phyloP scores from a whole-genome alignment of 2,888 invertebrate species.

The Copidosoma aretas region DNA sequence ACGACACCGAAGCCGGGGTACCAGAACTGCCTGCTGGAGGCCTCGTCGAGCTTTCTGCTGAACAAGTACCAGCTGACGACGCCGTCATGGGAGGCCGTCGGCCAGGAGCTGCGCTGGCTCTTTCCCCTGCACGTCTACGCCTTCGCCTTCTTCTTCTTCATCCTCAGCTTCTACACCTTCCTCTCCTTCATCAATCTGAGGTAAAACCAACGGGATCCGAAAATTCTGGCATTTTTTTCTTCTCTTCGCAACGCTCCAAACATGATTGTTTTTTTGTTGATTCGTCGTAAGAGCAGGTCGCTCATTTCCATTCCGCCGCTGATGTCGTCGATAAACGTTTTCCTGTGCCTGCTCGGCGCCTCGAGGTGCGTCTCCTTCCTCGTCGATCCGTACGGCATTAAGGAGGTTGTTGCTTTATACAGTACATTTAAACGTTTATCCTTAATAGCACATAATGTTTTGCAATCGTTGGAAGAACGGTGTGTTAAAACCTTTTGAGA shows the following conservation, averaged over 20 bases:
- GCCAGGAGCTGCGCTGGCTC: constrained; percentile 64
- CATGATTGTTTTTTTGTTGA: not conserved
- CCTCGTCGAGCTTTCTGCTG: constrained; percentile 44
- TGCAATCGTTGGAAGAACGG: no score
- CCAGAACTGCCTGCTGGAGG: constrained; percentile 51
- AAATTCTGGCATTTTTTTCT: constrained; percentile 1
- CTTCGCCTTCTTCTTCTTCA: constrained; percentile 66
- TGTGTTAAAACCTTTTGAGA: no score
- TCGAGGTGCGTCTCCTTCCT: constrained; percentile 65
- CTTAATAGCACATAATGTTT: no score
- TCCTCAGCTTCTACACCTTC: constrained; percentile 66
- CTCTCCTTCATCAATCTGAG: constrained; percentile 66
- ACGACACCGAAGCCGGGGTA: constrained; percentile 48
- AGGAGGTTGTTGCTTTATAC: constrained; percentile 58
- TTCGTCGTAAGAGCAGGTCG: constrained; percentile 56
- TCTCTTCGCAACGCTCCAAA: not conserved
- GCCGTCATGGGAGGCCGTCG: constrained; percentile 57
- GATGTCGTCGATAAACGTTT: constrained; percentile 67
- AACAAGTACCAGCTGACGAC: constrained; percentile 53
- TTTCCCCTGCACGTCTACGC: constrained; percentile 67
- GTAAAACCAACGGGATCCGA: constrained; percentile 54
- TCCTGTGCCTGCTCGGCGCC: constrained; percentile 65
- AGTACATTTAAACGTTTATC: no score
- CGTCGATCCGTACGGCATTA: constrained; percentile 68
- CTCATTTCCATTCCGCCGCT: constrained; percentile 65